Conservation (phyloP, 2,888 invertebrate species). For the Tolmerus cingulatus region DNA sequence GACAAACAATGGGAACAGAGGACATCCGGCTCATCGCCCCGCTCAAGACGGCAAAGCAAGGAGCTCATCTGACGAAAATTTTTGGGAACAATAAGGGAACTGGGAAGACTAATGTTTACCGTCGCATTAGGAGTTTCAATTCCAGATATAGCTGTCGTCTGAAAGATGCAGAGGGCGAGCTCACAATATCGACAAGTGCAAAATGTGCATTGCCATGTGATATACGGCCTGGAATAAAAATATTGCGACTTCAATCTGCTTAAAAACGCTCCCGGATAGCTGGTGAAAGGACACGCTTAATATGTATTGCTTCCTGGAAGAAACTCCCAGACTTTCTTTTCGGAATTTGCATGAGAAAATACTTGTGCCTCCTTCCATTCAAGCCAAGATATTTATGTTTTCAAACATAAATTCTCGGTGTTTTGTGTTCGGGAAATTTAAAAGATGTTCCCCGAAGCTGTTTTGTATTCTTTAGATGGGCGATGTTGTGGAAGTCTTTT, state of each 20-base stretch:
- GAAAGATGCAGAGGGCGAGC: neutral
- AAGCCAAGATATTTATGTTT: neutral
- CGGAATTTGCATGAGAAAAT: conserved; percentile 7
- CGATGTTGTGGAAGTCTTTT: neutral
- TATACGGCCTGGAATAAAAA: neutral
- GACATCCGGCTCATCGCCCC: neutral
- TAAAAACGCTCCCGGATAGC: neutral
- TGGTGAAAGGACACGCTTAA: neutral
- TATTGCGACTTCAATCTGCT: neutral
- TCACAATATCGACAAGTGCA: neutral
- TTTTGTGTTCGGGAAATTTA: neutral
- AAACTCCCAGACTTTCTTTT: neutral
- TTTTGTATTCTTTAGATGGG: neutral
- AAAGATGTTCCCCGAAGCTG: neutral
- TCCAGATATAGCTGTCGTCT: neutral
- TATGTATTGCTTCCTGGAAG: conserved; percentile 6
- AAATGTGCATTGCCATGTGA: neutral
- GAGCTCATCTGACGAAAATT: neutral
- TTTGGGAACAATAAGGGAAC: neutral
- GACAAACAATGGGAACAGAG: conserved; percentile 8
- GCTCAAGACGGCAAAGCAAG: neutral
- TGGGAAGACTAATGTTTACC: conserved; percentile 8
- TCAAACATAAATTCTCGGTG: neutral
- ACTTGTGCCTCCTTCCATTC: neutral
- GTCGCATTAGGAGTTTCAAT: neutral